Evolutionary conservation across 2,797 vertebrate species (phyloP).

Genomic region (Gymnoscopelus microlampas): DNA sequence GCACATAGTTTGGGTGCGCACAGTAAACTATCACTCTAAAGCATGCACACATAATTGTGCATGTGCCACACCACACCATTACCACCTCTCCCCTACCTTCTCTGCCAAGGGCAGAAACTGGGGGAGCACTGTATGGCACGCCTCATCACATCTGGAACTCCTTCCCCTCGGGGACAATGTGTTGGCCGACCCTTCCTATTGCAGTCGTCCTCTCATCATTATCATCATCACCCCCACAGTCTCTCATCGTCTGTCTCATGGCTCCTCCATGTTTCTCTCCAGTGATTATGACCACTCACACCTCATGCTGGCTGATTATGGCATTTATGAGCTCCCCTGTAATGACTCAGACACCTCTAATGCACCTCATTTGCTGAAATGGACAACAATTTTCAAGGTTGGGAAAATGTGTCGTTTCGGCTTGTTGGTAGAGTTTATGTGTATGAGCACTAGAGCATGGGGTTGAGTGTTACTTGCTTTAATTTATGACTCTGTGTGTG

Average conservation of each 20-base stretch:
- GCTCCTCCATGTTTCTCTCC: conserved; percentile 9
- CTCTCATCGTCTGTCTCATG: conserved; percentile 33
- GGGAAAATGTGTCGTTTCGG: conserved; percentile 25
- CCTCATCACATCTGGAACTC: conserved; percentile 29
- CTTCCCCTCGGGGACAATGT: background rate
- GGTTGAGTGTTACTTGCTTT: background rate
- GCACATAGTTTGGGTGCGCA: too few species aligned
- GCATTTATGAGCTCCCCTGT: conserved; percentile 14
- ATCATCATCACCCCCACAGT: background rate
- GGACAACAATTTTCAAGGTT: conserved; percentile 41
- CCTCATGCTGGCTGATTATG: conserved; percentile 32
- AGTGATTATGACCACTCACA: conserved; percentile 29
- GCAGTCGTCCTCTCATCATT: conserved; percentile 5
- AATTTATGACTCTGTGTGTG: background rate
- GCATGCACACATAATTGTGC: too few species aligned
- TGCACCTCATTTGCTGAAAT: conserved; percentile 50
- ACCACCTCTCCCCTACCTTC: background rate
- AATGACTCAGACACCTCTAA: conserved; percentile 51
- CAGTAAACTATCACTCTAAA: too few species aligned
- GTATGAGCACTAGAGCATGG: background rate
- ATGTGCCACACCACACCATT: background rate
- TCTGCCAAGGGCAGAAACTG: background rate
- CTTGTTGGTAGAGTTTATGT: background rate
- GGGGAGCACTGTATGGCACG: background rate
- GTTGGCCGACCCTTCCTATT: conserved; percentile 10